These are phyloP conservation scores for Eristalis tenax DNA, from an alignment of 2,888 invertebrate species.

Conservation along the genomic window DNA sequence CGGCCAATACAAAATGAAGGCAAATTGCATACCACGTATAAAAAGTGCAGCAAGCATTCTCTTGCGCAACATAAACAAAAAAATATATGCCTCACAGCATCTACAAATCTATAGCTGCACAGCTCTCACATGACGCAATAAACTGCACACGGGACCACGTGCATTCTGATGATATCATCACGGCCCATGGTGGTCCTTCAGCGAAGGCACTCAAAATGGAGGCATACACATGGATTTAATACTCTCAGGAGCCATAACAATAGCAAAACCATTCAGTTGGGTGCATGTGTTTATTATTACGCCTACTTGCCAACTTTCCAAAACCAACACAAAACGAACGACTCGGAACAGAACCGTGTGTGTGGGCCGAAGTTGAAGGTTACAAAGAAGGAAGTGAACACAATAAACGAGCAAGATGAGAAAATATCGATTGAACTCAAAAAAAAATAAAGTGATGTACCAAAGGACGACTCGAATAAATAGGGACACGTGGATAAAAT, in stretches of 20 bases:
- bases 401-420: background rate
- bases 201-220: background rate
- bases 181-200: background rate
- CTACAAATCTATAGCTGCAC: background rate
- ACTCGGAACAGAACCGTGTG: background rate
- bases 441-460: background rate
- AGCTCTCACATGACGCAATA: background rate
- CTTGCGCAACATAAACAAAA: background rate
- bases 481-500: background rate
- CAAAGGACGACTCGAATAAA: background rate
- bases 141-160: constrained; percentile 6
- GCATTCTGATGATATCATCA: constrained; percentile 13
- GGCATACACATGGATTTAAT: constrained; percentile 30
- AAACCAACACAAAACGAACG: background rate
- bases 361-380: background rate
- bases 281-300: constrained; percentile 29
- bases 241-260: constrained; percentile 22
- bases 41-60: background rate
- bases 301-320: constrained; percentile 2
- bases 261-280: background rate
- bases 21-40: background rate
- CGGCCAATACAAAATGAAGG: background rate
- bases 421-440: background rate
- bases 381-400: background rate
- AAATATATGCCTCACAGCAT: background rate